phyloP scores from a whole-genome alignment of 2,113 vertebrate species.

The Scortum barcoo region DNA sequence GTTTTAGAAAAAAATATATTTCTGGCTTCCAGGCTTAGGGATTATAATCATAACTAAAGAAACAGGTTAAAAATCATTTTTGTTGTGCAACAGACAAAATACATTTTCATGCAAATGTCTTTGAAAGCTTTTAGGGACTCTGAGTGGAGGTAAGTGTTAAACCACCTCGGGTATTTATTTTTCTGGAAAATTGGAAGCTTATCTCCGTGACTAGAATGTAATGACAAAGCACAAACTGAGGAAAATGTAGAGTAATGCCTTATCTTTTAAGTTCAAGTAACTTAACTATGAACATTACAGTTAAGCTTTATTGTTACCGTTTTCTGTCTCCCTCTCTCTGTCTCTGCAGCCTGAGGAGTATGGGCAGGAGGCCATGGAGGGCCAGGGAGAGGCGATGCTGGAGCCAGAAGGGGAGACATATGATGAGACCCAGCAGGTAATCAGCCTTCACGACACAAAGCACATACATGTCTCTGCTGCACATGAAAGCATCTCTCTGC shows the following conservation, averaged over 20 bases:
- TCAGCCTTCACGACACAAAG: slow-evolving; percentile 39
- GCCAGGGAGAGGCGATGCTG: slow-evolving; percentile 92
- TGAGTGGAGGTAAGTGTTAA: neutral
- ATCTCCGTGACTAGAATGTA: neutral
- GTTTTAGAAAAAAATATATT: neutral
- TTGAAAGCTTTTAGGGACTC: neutral
- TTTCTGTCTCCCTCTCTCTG: slow-evolving; percentile 35
- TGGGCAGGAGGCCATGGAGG: slow-evolving; percentile 96
- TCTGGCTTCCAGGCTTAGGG: neutral
- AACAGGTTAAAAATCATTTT: neutral
- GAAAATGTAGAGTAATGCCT: neutral
- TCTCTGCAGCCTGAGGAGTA: slow-evolving; percentile 91
- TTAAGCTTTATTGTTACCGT: neutral
- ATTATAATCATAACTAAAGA: neutral
- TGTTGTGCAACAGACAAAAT: neutral
- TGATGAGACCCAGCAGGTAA: slow-evolving; percentile 94
- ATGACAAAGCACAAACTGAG: neutral
- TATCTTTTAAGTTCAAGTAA: neutral
- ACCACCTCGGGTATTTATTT: neutral
- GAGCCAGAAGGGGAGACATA: slow-evolving; percentile 95
- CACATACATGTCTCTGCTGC: slow-evolving; percentile 1
- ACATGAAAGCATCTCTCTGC: neutral
- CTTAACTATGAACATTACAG: neutral
- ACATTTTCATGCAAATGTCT: neutral
- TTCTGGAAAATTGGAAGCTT: neutral